These are phyloP conservation scores for Amphiprion percula DNA, from an alignment of 2,113 vertebrate genomes.

Conservation along the genomic window DNA sequence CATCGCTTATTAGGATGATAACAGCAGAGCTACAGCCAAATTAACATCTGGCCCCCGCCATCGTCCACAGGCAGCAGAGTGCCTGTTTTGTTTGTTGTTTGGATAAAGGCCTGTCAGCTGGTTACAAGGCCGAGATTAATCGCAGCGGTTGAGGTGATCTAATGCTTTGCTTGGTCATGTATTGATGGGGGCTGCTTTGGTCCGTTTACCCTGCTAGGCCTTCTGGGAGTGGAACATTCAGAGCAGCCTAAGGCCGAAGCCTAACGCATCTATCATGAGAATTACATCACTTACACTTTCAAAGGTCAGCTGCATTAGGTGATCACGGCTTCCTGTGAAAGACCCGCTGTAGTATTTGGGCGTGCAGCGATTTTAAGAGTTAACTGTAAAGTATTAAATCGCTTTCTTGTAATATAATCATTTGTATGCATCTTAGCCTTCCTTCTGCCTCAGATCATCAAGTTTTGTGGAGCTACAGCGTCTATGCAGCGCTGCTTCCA, in stretches of 20 bases:
- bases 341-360: slow-evolving; percentile 17
- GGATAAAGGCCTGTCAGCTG: slow-evolving; percentile 58
- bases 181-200: slow-evolving; percentile 69
- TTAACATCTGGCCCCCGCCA: slow-evolving; percentile 43
- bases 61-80: slow-evolving; percentile 21
- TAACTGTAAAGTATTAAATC: slow-evolving; percentile 24
- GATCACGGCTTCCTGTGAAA: slow-evolving; percentile 49
- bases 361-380: neutral
- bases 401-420: slow-evolving; percentile 40
- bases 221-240: slow-evolving; percentile 65
- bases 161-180: slow-evolving; percentile 46
- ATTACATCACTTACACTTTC: slow-evolving; percentile 67
- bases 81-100: slow-evolving; percentile 54
- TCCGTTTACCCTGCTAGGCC: slow-evolving; percentile 66
- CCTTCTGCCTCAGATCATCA: slow-evolving; percentile 27
- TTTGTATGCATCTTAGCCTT: slow-evolving; percentile 23
- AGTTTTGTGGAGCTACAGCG: slow-evolving; percentile 34
- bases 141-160: slow-evolving; percentile 48
- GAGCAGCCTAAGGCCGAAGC: slow-evolving; percentile 68
- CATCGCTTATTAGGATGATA: slow-evolving; percentile 38
- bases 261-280: slow-evolving; percentile 63
- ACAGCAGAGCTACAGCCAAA: slow-evolving; percentile 32
- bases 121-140: slow-evolving; percentile 68
- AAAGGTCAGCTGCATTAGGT: slow-evolving; percentile 55
- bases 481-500: slow-evolving; percentile 26